Evolutionary conservation across 2,888 invertebrate species (phyloP).

Genomic region (Spisula solida): DNA sequence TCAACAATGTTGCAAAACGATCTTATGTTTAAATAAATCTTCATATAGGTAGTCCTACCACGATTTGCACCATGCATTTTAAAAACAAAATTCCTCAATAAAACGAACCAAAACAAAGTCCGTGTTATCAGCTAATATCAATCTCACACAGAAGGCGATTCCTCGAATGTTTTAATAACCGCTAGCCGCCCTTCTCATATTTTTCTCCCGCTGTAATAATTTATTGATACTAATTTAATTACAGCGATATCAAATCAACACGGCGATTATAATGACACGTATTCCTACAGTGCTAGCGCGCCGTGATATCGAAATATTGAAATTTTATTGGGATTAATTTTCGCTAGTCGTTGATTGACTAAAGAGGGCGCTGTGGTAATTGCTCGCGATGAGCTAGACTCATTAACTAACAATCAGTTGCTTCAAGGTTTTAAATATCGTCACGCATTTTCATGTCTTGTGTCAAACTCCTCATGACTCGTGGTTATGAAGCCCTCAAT

Average conservation of each 20-base stretch:
- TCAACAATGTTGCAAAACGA: too few species aligned
- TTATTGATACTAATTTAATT: conserved; percentile 64
- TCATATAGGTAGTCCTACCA: too few species aligned
- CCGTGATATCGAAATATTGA: conserved; percentile 33
- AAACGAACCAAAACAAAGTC: not conserved
- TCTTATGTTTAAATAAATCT: too few species aligned
- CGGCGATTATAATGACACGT: conserved; percentile 56
- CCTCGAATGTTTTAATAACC: conserved; percentile 2
- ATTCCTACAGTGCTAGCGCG: conserved; percentile 37
- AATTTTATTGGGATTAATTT: conserved; percentile 48
- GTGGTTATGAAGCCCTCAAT: too few species aligned
- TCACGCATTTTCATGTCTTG: not conserved
- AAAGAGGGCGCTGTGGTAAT: conserved; percentile 23
- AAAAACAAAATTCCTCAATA: not conserved
- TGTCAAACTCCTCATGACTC: not conserved
- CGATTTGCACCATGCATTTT: too few species aligned
- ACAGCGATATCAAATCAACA: conserved; percentile 50
- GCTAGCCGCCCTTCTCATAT: conserved; percentile 7
- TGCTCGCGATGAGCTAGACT: not conserved
- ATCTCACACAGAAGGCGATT: not conserved
- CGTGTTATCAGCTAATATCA: not conserved
- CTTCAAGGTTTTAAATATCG: not conserved
- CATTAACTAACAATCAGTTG: conserved; percentile 14
- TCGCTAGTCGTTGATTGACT: conserved; percentile 42
- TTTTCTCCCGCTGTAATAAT: conserved; percentile 15